Evolutionary conservation across 2,888 invertebrate genomes (phyloP), one percentile per base, ranked within the genome.

Genomic region (Drosophila macrospina): DNA sequence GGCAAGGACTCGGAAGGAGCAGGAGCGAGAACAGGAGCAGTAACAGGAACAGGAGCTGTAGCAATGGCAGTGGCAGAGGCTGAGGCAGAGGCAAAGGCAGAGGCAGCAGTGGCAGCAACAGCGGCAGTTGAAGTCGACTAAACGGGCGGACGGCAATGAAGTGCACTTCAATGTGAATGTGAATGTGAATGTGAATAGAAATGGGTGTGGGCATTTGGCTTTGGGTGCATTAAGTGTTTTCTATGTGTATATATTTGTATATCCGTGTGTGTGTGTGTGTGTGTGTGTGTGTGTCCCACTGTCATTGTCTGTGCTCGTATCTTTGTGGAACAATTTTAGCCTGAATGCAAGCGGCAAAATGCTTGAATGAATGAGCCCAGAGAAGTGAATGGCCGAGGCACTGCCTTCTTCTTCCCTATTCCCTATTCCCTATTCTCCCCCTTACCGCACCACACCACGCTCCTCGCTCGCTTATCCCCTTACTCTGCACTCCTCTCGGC

Each of bases 291-390:
- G 34, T 44, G 50, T 50, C 41, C 8, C 30, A 39, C 44, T 61
- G 63, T 67, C 62, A 67, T 70, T 74, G 74, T 72, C 56, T 77
- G 68, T 13, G 63, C 81, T 71, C 71, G 78, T 67, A 77, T 86
- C 81, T 78, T 86, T 85, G 87, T 85, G 64, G 74, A 83, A 81
- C 85, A 85, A 85, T 83, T 83, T 83, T 69, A 47, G 85, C 74
- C 74, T 78, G 75, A 86, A 86, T 84, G 86, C 78, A 80, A 71
- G 84, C 80, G 69, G 86, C 78, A 78, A 82, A 87, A 84, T 78
- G 82, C 79, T 81, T 81, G 61, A 83, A 83, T 83, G 85, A 73
- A 78, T 85, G 85, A 70, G 48, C 52, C 55, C 55, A 15, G 30
- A 28, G 6, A 13, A 48, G 56, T 54, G 61, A 28, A 55, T 65